Percentiles rank a stretch among this genome's conserved stretches.
These are phyloP conservation scores for Drosophila carrolli DNA, from an alignment of 1,140 invertebrate species.

Conservation along the genomic window DNA sequence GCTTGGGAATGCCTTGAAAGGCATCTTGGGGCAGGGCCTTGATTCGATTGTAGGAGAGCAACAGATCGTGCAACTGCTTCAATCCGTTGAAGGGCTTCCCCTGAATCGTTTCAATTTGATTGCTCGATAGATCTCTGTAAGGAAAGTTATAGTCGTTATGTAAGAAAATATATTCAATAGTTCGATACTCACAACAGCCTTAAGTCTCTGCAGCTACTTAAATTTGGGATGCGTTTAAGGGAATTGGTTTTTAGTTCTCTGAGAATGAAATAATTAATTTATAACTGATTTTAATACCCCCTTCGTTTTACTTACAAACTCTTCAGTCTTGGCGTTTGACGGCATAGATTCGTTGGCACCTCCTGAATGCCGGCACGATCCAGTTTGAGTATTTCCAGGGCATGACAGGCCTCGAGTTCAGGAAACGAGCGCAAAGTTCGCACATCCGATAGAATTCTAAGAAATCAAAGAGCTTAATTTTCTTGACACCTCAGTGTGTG, in stretches of 20 bases:
- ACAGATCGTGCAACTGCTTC: constrained; percentile 92
- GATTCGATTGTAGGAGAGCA: constrained; percentile 93
- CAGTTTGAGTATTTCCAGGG: constrained; percentile 91
- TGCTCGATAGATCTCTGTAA: constrained; percentile 94
- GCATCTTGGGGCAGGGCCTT: constrained; percentile 90
- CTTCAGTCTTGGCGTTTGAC: constrained; percentile 90
- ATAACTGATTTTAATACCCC: not conserved
- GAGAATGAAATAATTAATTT: constrained; percentile 15
- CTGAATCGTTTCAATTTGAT: constrained; percentile 90
- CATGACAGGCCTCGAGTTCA: constrained; percentile 90
- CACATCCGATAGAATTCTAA: constrained; percentile 94
- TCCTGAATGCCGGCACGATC: constrained; percentile 91
- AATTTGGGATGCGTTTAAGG: constrained; percentile 89
- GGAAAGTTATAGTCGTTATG: not conserved
- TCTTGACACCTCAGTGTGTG: not conserved
- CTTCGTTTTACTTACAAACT: constrained; percentile 90
- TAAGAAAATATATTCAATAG: fast-evolving
- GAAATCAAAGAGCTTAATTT: not conserved
- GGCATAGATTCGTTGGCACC: constrained; percentile 92
- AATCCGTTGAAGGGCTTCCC: constrained; percentile 90
- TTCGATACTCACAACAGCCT: constrained; percentile 92
- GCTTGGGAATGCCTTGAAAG: constrained; percentile 91
- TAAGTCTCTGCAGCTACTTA: constrained; percentile 90
- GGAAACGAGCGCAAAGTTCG: constrained; percentile 92
- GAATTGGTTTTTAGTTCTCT: constrained; percentile 94